Base-by-base conservation (phyloP, 2,888 invertebrate species). In the Agrotis segetum region DNA sequence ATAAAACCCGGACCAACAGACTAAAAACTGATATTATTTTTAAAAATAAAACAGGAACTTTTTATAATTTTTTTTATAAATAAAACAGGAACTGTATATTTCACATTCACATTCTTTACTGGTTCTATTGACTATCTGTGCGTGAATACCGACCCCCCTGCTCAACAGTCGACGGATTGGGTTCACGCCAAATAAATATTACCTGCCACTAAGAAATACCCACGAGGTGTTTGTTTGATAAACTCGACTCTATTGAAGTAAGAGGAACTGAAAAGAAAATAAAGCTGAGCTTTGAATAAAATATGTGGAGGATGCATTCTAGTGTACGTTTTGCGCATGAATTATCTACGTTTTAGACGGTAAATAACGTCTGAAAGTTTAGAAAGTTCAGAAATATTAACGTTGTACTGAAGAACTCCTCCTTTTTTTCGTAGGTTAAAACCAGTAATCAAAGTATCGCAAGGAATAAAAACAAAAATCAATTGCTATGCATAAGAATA, bases 131-230 rank as follows among this genome's bases (percentile, higher is more conserved):
- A 52, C 40, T 71, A 56, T 13, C 5, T 55, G 47, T 50, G 71
- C 16, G 56, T 14, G 50, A 62, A 21, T 11, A 52, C 29, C 11
- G 16, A 47, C 9, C 24, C 14, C 46, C 55, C 44, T 14, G 44
- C 44, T 60, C 50, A 56, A 46, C 7, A 29, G 29, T 29, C 66
- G 29, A 56, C 17, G 50, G 60, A 65, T 71, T 76, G 65, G 72
- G 56, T 76, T 65, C 52, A 49, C 40, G 79, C 61, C 61, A 62
- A 72, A 56, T 55, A 70, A 53, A 65, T 52, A 44, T 49, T 53
- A 61, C 47, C 49, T 71, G 64, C 50, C 50, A 19, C 34, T n/a
- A 56, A 67, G 47, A 44, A 50, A 68, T 76, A 24, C 50, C 4
- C 29, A 40, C 46, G 55, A 61, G 16, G 17, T 19, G 46, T 61